Evolutionary conservation across 2,888 invertebrate species (phyloP).

Genomic region (Muschampia plurimacula): DNA sequence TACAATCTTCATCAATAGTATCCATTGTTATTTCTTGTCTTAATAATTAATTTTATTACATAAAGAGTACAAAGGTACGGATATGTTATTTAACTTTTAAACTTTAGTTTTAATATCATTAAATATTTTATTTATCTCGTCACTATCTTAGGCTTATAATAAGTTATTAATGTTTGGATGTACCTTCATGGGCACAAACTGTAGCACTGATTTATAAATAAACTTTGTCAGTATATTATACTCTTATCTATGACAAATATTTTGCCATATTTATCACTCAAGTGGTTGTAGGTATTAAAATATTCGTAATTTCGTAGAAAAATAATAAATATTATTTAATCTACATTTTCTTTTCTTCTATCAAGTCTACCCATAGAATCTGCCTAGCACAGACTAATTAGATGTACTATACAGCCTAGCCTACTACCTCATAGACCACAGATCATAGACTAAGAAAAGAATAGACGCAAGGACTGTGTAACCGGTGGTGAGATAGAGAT

Average conservation of each 20-base stretch:
- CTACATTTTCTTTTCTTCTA: too few species aligned
- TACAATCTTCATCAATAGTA: slow-evolving; percentile 38
- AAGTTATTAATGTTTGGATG: neutral
- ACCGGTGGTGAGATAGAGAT: too few species aligned
- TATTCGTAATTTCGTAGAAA: neutral
- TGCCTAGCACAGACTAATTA: too few species aligned
- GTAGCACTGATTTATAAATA: neutral
- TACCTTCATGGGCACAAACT: neutral
- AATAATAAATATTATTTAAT: too few species aligned
- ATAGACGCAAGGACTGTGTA: too few species aligned
- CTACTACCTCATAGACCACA: too few species aligned
- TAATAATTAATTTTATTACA: neutral
- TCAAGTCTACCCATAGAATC: too few species aligned
- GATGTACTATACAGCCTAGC: too few species aligned
- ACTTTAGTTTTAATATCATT: neutral
- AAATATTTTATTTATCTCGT: neutral
- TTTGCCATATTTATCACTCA: neutral
- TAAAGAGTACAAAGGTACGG: neutral
- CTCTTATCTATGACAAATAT: too few species aligned
- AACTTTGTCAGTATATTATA: too few species aligned
- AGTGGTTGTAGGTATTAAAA: neutral
- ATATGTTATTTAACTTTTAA: neutral
- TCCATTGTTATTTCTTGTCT: slow-evolving; percentile 13
- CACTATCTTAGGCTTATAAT: neutral
- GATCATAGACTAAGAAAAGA: too few species aligned